Evolutionary conservation across 1,140 invertebrate species (phyloP).

Genomic region (Temnothorax curvispinosus): DNA sequence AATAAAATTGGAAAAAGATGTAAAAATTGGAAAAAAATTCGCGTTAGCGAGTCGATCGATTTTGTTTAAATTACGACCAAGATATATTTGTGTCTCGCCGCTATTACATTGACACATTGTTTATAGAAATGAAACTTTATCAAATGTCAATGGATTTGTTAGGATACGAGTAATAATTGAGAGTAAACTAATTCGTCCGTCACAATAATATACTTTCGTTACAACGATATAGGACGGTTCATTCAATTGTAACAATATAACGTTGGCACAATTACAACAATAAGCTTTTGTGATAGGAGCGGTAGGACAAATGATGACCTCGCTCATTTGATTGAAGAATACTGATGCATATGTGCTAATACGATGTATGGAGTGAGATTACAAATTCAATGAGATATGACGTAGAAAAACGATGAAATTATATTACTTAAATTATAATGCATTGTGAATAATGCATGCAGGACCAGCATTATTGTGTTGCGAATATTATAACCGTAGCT

Average conservation of each 20-base stretch:
- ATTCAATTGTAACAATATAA: conserved; percentile 33
- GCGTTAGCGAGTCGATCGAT: neutral
- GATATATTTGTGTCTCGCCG: neutral
- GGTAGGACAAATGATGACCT: neutral
- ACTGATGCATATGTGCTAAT: neutral
- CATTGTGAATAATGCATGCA: neutral
- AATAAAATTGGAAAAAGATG: neutral
- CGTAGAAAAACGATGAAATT: neutral
- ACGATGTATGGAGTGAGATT: neutral
- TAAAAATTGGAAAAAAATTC: neutral
- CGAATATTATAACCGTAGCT: neutral
- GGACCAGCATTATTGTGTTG: neutral
- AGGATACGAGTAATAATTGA: neutral
- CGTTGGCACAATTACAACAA: conserved; percentile 41
- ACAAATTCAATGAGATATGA: neutral
- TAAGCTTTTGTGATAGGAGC: conserved; percentile 29
- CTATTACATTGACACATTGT: neutral
- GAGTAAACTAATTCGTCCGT: neutral
- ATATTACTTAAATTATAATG: neutral
- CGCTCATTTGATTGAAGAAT: conserved; percentile 36
- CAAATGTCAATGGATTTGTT: neutral
- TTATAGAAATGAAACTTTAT: neutral
- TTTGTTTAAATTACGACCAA: neutral
- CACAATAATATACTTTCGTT: conserved; percentile 29
- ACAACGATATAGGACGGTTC: neutral